These are phyloP conservation scores for Hirundo rustica DNA, from an alignment of 2,797 vertebrate genomes.

Conservation along the genomic window DNA sequence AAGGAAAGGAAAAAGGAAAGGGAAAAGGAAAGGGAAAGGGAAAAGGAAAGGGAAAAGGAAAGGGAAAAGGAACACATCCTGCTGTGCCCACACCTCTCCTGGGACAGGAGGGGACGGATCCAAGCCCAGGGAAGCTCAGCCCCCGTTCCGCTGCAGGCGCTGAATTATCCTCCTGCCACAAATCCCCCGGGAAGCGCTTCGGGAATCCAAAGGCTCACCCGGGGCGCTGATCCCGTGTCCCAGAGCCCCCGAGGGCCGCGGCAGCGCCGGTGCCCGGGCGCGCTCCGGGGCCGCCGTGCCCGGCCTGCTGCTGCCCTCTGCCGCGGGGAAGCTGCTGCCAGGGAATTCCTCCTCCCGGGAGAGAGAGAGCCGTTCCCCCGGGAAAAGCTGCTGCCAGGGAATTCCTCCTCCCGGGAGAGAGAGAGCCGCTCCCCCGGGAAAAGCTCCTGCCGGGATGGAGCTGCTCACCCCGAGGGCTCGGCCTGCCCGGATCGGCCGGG, in stretches of 20 bases:
- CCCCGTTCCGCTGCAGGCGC: fast-evolving
- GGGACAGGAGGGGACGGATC: background rate
- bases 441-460: background rate
- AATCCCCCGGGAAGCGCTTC: background rate
- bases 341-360: background rate
- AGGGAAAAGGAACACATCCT: background rate
- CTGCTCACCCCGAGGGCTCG: no score
- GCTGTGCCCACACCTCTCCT: background rate
- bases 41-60: no score
- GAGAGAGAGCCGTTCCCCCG: background rate
- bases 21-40: no score
- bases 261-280: background rate
- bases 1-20: background rate
- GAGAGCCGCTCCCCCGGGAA: background rate
- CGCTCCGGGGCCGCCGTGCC: background rate
- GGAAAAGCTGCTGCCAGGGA: background rate
- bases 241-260: background rate
- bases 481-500: no score
- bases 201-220: background rate
- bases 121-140: background rate
- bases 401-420: background rate
- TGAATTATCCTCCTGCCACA: background rate
- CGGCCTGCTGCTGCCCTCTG: constrained; percentile 54
- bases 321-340: background rate
- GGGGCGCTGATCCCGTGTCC: background rate